Evolutionary conservation across 2,797 vertebrate genomes (phyloP), one percentile per base, ranked within the genome.

Genomic region (Hypotaenidia philippensis): DNA sequence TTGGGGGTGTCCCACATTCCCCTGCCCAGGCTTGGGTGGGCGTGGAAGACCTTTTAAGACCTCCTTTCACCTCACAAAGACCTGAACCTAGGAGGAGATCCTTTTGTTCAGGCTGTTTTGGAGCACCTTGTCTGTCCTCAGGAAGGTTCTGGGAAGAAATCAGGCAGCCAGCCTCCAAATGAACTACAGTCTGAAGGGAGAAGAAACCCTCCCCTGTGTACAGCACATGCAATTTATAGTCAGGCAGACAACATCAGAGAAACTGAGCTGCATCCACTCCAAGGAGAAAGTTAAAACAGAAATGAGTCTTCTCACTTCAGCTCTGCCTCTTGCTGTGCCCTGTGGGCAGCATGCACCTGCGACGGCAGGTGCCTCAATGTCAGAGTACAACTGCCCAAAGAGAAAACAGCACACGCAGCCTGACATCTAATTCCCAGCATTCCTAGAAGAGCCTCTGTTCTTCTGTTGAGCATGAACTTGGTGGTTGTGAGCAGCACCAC

Each of bases 221-320:
- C 0, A 4, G 17, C 23, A 18, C 0, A 4, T 26, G 32, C 44
- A 76, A 6, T 21, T 65, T 68, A 8, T 1, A 60, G 89, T 60
- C 26, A 53, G 38, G 50, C 72, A 83, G 82, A 63, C 53, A 66
- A 44, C 47, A 57, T 47, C 55, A 64, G 83, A 85, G 76, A 57
- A 87, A 50, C 79, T 50, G 56, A 59, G 36, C 57, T 92, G 72
- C 76, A 74, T 61, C 55, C 31, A 36, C 66, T 92, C 77, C 63
- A 60, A 95, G 69, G 69, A 84, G 55, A 85, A 89, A 74, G 85
- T 50, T 87, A 88, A 96, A 94, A 86, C 60, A 92, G 82, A 91
- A 89, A 85, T 64, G 45, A 80, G n/a, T 36, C 57, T 60, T 87
- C 82, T 83, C 83, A 34, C 61, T 93, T 72, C 82, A 65, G 55